Evolutionary conservation across 2,797 vertebrate genomes (phyloP).

Genomic region (Huso huso): DNA sequence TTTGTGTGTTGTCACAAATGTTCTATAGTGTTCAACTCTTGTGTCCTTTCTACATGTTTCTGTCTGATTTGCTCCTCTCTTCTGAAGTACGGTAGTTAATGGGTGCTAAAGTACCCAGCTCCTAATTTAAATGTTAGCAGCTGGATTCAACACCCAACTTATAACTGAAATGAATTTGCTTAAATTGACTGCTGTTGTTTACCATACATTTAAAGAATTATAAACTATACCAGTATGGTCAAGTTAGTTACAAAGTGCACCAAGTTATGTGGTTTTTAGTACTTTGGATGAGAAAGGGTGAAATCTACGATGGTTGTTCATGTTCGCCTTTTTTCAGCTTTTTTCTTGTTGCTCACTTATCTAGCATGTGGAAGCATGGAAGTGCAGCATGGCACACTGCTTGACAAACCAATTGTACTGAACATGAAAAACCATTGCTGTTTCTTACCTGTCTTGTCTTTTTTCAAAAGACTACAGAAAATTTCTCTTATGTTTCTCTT

Average conservation of each 20-base stretch:
- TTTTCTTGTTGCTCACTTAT: constrained; percentile 47
- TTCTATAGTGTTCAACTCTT: constrained; percentile 51
- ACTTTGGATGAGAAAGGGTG: constrained; percentile 50
- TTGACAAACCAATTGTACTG: constrained; percentile 48
- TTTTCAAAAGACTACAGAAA: constrained; percentile 61
- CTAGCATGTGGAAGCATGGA: constrained; percentile 60
- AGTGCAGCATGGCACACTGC: constrained; percentile 56
- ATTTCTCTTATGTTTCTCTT: constrained; percentile 79
- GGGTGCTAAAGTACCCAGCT: too few species aligned
- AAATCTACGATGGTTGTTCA: constrained; percentile 63
- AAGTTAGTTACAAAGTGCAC: too few species aligned
- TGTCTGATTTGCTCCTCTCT: constrained; percentile 55
- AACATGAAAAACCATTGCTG: constrained; percentile 70
- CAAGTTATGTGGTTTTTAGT: too few species aligned
- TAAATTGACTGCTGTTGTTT: too few species aligned
- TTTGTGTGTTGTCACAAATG: constrained; percentile 61
- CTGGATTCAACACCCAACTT: too few species aligned
- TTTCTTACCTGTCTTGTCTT: constrained; percentile 60
- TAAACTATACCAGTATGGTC: too few species aligned
- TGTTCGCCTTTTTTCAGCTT: constrained; percentile 58
- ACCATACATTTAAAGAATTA: too few species aligned
- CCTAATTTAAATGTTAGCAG: too few species aligned
- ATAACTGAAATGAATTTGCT: too few species aligned
- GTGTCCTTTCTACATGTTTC: constrained; percentile 68
- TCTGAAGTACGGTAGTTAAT: not conserved